Conservation (phyloP, 2,888 invertebrate genomes). For the Perizoma affinitatum region DNA sequence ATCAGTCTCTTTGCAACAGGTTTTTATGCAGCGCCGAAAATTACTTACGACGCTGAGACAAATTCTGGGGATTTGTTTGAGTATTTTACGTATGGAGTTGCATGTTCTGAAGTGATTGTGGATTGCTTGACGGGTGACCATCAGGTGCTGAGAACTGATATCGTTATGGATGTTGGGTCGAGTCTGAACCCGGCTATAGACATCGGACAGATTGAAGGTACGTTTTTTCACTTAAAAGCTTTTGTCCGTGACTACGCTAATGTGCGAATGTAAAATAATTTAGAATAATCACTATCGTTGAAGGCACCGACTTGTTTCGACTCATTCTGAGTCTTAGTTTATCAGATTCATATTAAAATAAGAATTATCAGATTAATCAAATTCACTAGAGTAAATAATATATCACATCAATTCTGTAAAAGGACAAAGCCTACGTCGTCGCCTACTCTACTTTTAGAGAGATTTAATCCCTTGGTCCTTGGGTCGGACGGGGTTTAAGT, state of each 20-base stretch:
- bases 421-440: no score
- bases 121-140: conserved; percentile 95
- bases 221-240: not conserved
- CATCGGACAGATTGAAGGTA: conserved; percentile 92
- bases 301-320: no score
- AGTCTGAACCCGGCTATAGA: conserved; percentile 96
- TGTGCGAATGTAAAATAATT: no score
- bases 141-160: conserved; percentile 91
- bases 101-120: conserved; percentile 92
- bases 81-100: conserved; percentile 92
- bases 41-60: conserved; percentile 85
- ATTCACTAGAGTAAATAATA: no score
- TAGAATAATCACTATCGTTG: no score
- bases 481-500: no score
- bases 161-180: conserved; percentile 95
- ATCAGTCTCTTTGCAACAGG: conserved; percentile 90
- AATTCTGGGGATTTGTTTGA: conserved; percentile 88
- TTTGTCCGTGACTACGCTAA: not conserved
- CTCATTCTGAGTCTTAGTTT: no score
- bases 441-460: no score
- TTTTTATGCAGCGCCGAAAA: conserved; percentile 87
- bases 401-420: no score
- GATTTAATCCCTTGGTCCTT: no score
- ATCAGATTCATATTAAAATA: no score
- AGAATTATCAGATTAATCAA: no score